Base-by-base conservation (phyloP, 2,888 invertebrate species). In the Hypolimnas misippus region DNA sequence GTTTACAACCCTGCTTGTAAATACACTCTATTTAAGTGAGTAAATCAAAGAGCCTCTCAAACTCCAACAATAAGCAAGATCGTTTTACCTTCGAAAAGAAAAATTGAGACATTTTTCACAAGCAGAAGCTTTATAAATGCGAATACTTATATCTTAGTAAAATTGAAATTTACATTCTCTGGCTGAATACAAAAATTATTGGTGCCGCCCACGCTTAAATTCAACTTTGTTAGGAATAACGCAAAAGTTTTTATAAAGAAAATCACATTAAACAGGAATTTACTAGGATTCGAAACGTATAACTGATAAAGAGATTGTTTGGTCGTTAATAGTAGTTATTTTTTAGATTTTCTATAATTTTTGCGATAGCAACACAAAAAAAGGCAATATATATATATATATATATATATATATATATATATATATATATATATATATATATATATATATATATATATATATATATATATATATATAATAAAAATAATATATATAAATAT, bases 41-140 rank as follows among this genome's bases (percentile, higher is more conserved):
- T 79, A 77, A 84, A 77, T 81, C 79, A 78, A 76, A 69, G 67
- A 71, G 71, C 76, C 78, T 79, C 78, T 76, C 76, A 72, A 84
- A 83, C 74, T 84, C 79, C 78, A 76, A 82, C 82, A 84, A 82
- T 79, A 81, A 72, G 68, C 70, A 69, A 71, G 78, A 82, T 83
- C 80, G 77, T 81, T 83, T 84, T 81, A 82, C 81, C 76, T 75
- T 72, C 21, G 57, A 52, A 69, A 81, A 81, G 79, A 83, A 75
- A 84, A 82, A 84, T 83, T 75, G 71, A 64, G 70, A 70, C 74
- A 82, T 86, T 78, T 81, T 77, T 83, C 79, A 62, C 46, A 38
- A 60, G 31, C 57, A 60, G 62, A 60, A 62, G 62, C 42, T 57
- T 57, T 63, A 56, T 63, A 53, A 61, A 62, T 52, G 58, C 35